These are phyloP conservation scores for Gadus macrocephalus DNA, from an alignment of 2,113 vertebrate genomes.

Conservation along the genomic window DNA sequence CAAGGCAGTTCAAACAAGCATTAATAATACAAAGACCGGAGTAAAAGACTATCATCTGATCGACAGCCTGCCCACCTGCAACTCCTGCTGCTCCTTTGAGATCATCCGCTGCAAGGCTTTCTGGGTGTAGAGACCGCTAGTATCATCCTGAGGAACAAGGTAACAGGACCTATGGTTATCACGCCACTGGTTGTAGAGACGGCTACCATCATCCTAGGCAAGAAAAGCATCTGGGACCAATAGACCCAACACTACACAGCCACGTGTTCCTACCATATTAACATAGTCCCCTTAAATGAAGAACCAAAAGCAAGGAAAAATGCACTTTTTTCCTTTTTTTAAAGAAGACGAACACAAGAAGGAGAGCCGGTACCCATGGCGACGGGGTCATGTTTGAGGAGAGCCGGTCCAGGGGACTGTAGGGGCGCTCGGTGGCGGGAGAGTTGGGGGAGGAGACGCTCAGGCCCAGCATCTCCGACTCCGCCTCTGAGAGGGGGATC, in stretches of 20 bases:
- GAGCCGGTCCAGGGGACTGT: conserved; percentile 72
- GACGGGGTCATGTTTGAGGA: conserved; percentile 75
- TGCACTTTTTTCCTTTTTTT: too few relatives aligned
- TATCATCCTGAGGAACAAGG: conserved; percentile 76
- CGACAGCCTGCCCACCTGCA: conserved; percentile 75
- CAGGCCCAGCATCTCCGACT: conserved; percentile 74
- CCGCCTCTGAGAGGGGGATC: conserved; percentile 86
- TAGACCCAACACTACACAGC: too few relatives aligned
- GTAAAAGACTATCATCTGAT: too few relatives aligned
- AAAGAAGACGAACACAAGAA: background rate
- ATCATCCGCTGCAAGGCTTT: conserved; percentile 84
- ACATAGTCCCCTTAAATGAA: too few relatives aligned
- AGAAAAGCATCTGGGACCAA: too few relatives aligned
- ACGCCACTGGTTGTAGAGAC: too few relatives aligned
- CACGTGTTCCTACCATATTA: too few relatives aligned
- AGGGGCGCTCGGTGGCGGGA: conserved; percentile 76
- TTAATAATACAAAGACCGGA: background rate
- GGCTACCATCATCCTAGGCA: too few relatives aligned
- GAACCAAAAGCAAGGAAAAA: too few relatives aligned
- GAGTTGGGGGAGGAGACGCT: conserved; percentile 81
- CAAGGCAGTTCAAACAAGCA: background rate
- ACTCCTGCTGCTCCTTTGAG: conserved; percentile 81
- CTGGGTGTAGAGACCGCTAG: conserved; percentile 81
- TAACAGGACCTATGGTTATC: background rate
- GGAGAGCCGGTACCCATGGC: conserved; percentile 76